Base-by-base conservation (phyloP, 2,113 vertebrate species). In the Cololabis saira region DNA sequence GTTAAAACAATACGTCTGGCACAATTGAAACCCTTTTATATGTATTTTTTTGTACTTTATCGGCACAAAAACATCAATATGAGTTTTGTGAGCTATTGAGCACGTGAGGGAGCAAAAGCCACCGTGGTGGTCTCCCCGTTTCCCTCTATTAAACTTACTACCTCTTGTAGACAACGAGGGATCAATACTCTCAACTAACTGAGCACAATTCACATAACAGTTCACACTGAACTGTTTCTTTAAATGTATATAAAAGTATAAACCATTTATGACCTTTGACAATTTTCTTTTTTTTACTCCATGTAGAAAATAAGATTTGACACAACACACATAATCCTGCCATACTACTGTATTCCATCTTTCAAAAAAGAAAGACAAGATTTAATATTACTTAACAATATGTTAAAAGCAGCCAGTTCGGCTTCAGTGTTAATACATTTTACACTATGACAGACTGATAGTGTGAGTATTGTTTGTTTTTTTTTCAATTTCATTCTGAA, bases 321-420 rank as follows among this genome's bases (percentile, higher is more conserved):
- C 95, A 92, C 89, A 90, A 89, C 87, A 92, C 87, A 91, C 92
- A 89, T 89, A 63, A 74, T 93, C 94, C 94, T 96, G 95, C 94
- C 95, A 95, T 96, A 95, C 96, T 96, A 96, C 95, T 97, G 95
- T 98, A 97, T 98, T 98, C 96, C 96, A 98, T 98, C 97, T 99
- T 99, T 99, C 97, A 98, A 98, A 98, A 93, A 99, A 98, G 97
- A 99, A 99, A 99, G 97, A 98, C 95, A 97, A 97, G 96, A 97
- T 98, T 98, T 97, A 98, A 98, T 99, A 98, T 98, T 96, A 97
- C 96, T 99, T 98, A 99, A 98, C 97, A 99, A 98, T 98, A 98
- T 98, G 97, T 99, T 98, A 98, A 99, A 98, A 96, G 96, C 96
- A 97, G 96, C 96, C 97, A 94, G 94, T 95, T 93, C 93, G 96